phyloP scores from a whole-genome alignment of 92 coral and sea anemone species.

The Zoanthus sansibaricus region DNA sequence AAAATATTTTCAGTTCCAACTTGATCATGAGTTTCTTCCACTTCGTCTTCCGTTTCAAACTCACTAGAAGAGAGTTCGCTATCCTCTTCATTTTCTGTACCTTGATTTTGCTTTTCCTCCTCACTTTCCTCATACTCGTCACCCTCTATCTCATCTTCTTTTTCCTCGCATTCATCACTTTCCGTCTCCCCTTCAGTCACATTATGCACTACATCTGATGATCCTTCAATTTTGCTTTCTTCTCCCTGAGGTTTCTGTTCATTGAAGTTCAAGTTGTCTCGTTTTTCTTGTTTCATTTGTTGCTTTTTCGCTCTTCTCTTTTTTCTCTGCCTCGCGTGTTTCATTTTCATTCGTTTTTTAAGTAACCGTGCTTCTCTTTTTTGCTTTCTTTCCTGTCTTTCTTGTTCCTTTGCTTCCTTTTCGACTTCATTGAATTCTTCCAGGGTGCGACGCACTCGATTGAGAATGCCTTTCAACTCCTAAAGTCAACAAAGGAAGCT shows the following conservation, averaged over 20 bases:
- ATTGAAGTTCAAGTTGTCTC: neutral
- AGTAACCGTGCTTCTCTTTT: constrained; percentile 22
- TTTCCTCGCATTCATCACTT: neutral
- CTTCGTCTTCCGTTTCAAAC: constrained; percentile 38
- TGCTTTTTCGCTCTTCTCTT: constrained; percentile 18
- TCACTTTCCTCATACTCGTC: neutral
- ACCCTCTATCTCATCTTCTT: neutral
- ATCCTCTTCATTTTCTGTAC: constrained; percentile 18
- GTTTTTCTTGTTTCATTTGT: constrained; percentile 1
- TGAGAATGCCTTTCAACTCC: constrained; percentile 60
- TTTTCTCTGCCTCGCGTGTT: constrained; percentile 11
- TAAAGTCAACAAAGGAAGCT: neutral
- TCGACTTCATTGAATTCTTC: constrained; percentile 49
- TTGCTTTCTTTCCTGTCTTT: constrained; percentile 23
- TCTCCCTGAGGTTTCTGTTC: neutral
- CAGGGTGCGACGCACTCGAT: constrained; percentile 61
- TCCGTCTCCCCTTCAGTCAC: too few relatives aligned
- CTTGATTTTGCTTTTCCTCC: constrained; percentile 22
- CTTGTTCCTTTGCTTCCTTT: constrained; percentile 9
- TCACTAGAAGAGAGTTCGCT: constrained; percentile 25
- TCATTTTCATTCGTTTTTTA: constrained; percentile 21
- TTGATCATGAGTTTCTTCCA: constrained; percentile 2
- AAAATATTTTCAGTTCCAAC: neutral
- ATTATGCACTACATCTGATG: neutral
- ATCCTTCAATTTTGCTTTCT: neutral